Base-by-base conservation (phyloP, 2,797 vertebrate species). In the Peromyscus aztecus region DNA sequence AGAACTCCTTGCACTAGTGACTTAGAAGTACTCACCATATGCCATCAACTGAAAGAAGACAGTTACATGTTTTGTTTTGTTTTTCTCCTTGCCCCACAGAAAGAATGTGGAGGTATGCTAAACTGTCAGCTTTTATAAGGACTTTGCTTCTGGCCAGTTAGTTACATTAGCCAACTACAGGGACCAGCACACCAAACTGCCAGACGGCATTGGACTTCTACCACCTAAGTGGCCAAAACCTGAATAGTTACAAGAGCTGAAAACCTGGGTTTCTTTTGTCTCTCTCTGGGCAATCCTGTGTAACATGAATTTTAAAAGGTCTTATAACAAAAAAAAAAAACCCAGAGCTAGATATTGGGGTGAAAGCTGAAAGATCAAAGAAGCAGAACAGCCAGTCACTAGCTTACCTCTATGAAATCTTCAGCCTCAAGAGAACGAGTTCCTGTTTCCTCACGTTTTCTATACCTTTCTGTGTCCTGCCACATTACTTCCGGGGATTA, bases 201-300 rank as follows among this genome's bases (percentile, higher is more conserved):
- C 5, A 83, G 57, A 76, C 5, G 63, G 4, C 24, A 27, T 1
- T 10, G 40, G 17, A 24, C 31, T 1, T 78, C 63, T 34, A 27
- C 71, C 57, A 11, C 5, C 61, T 52, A 29, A 85, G 75, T 61
- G 75, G 11, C 2, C 2, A 80, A 82, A 87, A 55, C 46, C 59
- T 11, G 31, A 87, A 65, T 34, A 29, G 11, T 46, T 59, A 21
- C 2, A 59, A 67, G 17, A 1, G 49, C 23, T 19, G 40, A 57
- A n/a, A 94, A 57, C 24, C 57, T 63, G 1, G 4, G 2, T 65
- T 81, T 90, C 78, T 76, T 92, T 75, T 73, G 23, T 92, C 40
- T 95, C 61, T 95, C 83, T 96, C 90, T 73, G 65, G 67, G 55
- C 73, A 75, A 52, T 86, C 40, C 49, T 52, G 12, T 12, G 49